phyloP scores from a whole-genome alignment of 2,888 invertebrate genomes.

The Orgyia antiqua region DNA sequence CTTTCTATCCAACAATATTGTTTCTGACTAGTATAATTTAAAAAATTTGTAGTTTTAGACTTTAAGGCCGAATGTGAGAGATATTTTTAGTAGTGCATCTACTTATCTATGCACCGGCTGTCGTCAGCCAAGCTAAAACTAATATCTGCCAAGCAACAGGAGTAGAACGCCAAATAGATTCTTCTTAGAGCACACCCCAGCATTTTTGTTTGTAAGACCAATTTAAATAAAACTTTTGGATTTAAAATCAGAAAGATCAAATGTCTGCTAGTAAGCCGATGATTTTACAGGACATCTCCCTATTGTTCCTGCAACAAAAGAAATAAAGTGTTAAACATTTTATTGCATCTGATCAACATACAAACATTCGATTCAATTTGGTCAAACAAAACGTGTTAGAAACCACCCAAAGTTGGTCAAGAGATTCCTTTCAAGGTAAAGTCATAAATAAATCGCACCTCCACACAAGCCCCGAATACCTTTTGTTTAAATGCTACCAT shows the following conservation, averaged over 20 bases:
- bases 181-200: slow-evolving; percentile 70
- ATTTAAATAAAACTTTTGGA: slow-evolving; percentile 41
- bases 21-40: slow-evolving; percentile 57
- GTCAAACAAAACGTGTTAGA: slow-evolving; percentile 39
- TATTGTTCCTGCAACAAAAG: slow-evolving; percentile 72
- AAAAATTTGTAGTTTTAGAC: slow-evolving; percentile 23
- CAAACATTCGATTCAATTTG: slow-evolving; percentile 35
- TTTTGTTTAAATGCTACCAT: slow-evolving; percentile 77
- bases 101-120: slow-evolving; percentile 75
- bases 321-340: slow-evolving; percentile 43
- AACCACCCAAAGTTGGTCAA: slow-evolving; percentile 65
- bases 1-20: slow-evolving; percentile 51
- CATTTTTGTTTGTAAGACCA: slow-evolving; percentile 63
- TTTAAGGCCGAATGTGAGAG: slow-evolving; percentile 37
- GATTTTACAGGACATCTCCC: slow-evolving; percentile 45
- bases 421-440: slow-evolving; percentile 56
- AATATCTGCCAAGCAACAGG: slow-evolving; percentile 44
- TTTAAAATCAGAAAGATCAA: slow-evolving; percentile 33
- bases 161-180: slow-evolving; percentile 57
- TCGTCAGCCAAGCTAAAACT: slow-evolving; percentile 68
- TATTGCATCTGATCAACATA: slow-evolving; percentile 37
- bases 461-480: slow-evolving; percentile 58
- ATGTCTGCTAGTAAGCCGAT: slow-evolving; percentile 38
- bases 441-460: slow-evolving; percentile 78
- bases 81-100: slow-evolving; percentile 38